Conservation (phyloP, 2,888 invertebrate genomes). For the Chirona hameri region DNA sequence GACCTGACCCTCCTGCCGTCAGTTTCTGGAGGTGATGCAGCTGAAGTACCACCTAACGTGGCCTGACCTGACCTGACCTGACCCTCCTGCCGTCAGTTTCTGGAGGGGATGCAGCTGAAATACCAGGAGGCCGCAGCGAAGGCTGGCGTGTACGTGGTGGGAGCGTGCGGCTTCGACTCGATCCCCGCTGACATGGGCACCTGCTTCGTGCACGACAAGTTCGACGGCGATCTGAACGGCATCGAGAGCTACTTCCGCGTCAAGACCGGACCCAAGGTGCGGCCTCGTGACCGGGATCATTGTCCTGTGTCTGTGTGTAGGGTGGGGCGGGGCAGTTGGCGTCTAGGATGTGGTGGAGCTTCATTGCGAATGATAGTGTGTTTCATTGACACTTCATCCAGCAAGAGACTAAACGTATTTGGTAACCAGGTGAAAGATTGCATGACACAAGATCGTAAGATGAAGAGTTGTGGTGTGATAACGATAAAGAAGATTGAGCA, state of each 20-base stretch:
- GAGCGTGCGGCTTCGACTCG: constrained; percentile 90
- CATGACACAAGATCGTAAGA: too few relatives aligned
- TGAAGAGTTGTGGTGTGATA: too few relatives aligned
- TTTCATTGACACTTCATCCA: too few relatives aligned
- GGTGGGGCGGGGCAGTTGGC: too few relatives aligned
- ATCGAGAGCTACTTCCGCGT: constrained; percentile 46
- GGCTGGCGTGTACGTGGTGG: constrained; percentile 78
- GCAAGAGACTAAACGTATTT: too few relatives aligned
- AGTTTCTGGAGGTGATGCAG: constrained; percentile 83
- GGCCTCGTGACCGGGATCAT: too few relatives aligned
- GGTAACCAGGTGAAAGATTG: too few relatives aligned
- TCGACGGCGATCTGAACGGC: constrained; percentile 51
- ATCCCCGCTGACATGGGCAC: constrained; percentile 86
- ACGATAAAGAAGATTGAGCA: too few relatives aligned
- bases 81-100: constrained; percentile 56
- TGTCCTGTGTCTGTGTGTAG: too few relatives aligned
- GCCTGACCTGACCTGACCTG: too few relatives aligned
- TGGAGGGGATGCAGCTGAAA: constrained; percentile 78
- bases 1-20: constrained; percentile 43
- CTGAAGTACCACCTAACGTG: constrained; percentile 73
- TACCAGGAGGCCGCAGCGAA: constrained; percentile 71
- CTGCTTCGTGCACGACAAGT: constrained; percentile 70
- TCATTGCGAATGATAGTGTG: too few relatives aligned
- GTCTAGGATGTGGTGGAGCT: too few relatives aligned
- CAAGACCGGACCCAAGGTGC: constrained; percentile 32